These are phyloP conservation scores for Leptogaster cylindrica DNA, from an alignment of 2,888 invertebrate genomes.

Conservation along the genomic window DNA sequence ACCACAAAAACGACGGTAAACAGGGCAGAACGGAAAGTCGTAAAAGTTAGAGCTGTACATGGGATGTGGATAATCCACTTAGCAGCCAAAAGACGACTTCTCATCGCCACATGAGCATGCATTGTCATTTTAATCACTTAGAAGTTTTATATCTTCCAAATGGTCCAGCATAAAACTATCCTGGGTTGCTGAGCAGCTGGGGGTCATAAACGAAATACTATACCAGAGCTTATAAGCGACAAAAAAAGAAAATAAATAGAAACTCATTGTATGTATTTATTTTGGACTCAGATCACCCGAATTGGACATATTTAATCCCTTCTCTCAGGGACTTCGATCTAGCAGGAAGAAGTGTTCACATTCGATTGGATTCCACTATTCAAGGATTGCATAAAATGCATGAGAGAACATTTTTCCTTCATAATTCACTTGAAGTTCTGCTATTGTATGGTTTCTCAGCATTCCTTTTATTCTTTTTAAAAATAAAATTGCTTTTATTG, in stretches of 20 bases:
- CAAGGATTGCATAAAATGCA: not conserved
- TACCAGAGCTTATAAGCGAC: not conserved
- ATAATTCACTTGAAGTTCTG: not conserved
- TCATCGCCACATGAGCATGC: too few relatives aligned
- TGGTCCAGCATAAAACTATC: not conserved
- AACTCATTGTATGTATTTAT: not conserved
- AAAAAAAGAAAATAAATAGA: not conserved
- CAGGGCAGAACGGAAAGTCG: not conserved
- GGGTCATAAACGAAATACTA: not conserved
- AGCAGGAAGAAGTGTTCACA: not conserved
- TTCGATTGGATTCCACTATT: not conserved
- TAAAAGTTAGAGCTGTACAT: not conserved
- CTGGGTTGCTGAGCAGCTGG: too few relatives aligned
- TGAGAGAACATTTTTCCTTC: not conserved
- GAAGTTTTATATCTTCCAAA: not conserved
- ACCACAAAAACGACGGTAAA: not conserved
- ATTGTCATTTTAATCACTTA: slow-evolving; percentile 7
- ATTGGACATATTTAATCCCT: not conserved
- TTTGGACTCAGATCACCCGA: not conserved
- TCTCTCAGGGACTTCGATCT: too few relatives aligned
- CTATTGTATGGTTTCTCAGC: not conserved
- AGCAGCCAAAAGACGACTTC: too few relatives aligned
- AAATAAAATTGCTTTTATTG: slow-evolving; percentile 4
- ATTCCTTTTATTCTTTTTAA: too few relatives aligned
- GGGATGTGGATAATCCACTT: not conserved